These are phyloP conservation scores for Octodon degus DNA, from an alignment of 2,113 vertebrate genomes.

Conservation along the genomic window DNA sequence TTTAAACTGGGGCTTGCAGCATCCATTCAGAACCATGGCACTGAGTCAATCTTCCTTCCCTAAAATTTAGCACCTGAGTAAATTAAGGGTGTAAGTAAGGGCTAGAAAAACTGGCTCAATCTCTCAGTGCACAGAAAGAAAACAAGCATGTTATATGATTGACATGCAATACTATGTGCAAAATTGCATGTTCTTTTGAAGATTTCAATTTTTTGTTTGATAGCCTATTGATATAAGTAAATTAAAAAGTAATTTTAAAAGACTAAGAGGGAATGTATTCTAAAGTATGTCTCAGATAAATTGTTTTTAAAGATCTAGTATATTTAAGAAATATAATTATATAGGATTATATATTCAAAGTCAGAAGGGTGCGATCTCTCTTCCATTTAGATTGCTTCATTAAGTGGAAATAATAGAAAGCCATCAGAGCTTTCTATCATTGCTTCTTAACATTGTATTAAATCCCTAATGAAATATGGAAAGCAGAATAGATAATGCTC, in stretches of 20 bases:
- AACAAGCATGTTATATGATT: background rate
- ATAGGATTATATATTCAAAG: slow-evolving; percentile 7
- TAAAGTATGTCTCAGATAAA: slow-evolving; percentile 47
- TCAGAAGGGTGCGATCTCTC: slow-evolving; percentile 12
- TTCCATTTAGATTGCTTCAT: slow-evolving; percentile 38
- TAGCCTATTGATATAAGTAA: slow-evolving; percentile 28
- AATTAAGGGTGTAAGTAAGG: background rate
- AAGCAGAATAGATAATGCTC: background rate
- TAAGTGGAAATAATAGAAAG: slow-evolving; percentile 53
- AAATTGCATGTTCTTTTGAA: slow-evolving; percentile 11
- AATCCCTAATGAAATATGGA: slow-evolving; percentile 7
- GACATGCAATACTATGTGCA: background rate
- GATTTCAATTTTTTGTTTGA: background rate
- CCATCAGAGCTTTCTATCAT: slow-evolving; percentile 30
- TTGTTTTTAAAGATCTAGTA: background rate
- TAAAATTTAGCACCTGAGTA: background rate
- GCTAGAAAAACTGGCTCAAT: background rate
- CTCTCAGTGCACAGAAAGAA: background rate
- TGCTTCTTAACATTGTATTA: slow-evolving; percentile 43
- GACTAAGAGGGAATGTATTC: background rate
- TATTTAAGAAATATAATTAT: slow-evolving; percentile 36
- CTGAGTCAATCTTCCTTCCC: background rate
- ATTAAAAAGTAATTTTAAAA: slow-evolving; percentile 16
- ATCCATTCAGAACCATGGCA: background rate
- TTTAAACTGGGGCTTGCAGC: background rate